phyloP scores from a whole-genome alignment of 2,888 invertebrate genomes.

The Diachrysia chrysitis region DNA sequence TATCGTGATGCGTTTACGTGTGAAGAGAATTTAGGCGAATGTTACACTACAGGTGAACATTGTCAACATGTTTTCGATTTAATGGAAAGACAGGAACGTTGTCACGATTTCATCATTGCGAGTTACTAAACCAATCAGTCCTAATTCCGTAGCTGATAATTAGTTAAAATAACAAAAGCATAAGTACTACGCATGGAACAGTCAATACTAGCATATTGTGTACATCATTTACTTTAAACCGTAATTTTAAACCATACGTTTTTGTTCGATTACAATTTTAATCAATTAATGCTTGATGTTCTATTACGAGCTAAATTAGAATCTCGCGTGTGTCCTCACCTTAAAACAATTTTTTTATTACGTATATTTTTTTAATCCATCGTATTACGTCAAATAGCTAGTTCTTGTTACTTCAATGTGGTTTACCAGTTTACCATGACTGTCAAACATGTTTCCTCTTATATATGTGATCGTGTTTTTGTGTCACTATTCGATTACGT shows the following conservation, averaged over 20 bases:
- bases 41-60: background rate
- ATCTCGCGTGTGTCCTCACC: background rate
- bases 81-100: too few relatives aligned
- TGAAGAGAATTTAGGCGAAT: background rate
- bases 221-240: too few relatives aligned
- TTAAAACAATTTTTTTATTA: constrained; percentile 10
- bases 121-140: too few relatives aligned
- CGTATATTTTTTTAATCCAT: constrained; percentile 14
- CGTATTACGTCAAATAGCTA: constrained; percentile 47
- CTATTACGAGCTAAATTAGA: too few relatives aligned
- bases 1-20: background rate
- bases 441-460: constrained; percentile 54
- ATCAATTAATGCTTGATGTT: background rate
- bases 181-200: too few relatives aligned
- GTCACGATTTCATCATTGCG: too few relatives aligned
- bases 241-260: too few relatives aligned
- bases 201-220: too few relatives aligned
- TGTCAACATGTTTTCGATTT: too few relatives aligned
- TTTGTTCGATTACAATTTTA: background rate
- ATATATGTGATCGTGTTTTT: constrained; percentile 49
- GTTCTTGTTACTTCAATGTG: constrained; percentile 39
- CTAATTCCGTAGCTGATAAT: too few relatives aligned
- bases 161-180: too few relatives aligned
- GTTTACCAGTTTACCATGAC: constrained; percentile 61
- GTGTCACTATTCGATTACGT: constrained; percentile 43